Conservation (phyloP, 2,113 vertebrate genomes). For the Pionites leucogaster region DNA sequence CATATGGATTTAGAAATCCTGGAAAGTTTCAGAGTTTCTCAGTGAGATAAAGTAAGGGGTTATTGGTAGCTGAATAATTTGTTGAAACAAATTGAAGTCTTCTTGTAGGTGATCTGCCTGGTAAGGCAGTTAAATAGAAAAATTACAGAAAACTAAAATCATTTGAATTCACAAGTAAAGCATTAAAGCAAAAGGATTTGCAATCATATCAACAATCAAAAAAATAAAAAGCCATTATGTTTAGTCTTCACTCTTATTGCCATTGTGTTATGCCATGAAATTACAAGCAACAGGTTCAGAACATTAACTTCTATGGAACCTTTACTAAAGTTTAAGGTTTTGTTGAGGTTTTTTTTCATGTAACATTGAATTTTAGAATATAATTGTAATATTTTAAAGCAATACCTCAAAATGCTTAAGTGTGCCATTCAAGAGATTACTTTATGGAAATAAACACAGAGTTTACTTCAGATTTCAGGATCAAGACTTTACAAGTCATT, state of each 20-base stretch:
- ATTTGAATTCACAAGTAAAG: background rate
- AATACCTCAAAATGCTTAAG: background rate
- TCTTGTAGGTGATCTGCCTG: background rate
- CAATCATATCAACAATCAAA: background rate
- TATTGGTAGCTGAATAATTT: background rate
- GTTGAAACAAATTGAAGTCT: background rate
- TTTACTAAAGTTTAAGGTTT: background rate
- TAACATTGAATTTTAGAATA: background rate
- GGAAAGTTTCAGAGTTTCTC: background rate
- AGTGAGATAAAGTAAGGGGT: background rate
- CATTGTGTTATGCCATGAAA: rapidly evolving
- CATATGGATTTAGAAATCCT: background rate
- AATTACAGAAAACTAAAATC: background rate
- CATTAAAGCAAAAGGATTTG: background rate
- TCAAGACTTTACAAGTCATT: background rate
- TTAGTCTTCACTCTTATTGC: background rate
- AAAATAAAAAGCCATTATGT: background rate
- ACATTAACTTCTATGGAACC: background rate
- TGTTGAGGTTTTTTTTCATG: background rate
- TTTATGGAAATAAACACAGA: background rate
- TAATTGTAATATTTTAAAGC: background rate
- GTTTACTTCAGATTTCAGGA: background rate
- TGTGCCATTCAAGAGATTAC: background rate
- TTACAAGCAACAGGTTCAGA: background rate
- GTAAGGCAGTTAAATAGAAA: background rate